Evolutionary conservation across 2,797 vertebrate species (phyloP).

Genomic region (Toxotes lorentzi): DNA sequence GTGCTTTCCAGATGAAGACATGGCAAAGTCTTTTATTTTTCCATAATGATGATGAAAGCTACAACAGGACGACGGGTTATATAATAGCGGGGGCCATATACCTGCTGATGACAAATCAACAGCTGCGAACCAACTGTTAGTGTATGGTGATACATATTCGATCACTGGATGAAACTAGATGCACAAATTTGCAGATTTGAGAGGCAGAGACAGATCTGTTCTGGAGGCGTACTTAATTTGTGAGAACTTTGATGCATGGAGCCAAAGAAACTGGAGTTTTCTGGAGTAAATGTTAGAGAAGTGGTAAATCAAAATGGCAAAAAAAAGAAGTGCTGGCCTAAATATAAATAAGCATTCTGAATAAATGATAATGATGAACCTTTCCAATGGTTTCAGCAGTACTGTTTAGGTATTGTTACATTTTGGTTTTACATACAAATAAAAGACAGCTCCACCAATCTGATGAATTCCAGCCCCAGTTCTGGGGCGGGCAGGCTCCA

Average conservation of each 20-base stretch:
- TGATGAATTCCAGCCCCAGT: too few relatives aligned
- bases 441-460: neutral
- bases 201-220: neutral
- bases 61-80: neutral
- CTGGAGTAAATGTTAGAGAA: neutral
- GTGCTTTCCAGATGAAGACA: conserved; percentile 20
- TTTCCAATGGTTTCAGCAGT: conserved; percentile 2
- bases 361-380: neutral
- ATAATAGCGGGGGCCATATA: conserved; percentile 5
- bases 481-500: neutral
- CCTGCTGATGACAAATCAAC: conserved; percentile 13
- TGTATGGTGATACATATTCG: conserved; percentile 1
- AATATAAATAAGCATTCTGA: neutral
- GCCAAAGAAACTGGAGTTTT: neutral
- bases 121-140: conserved; percentile 19
- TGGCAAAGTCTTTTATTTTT: conserved; percentile 15
- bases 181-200: conserved; percentile 3
- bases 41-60: conserved; percentile 7
- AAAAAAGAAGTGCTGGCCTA: neutral
- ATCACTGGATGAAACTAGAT: neutral
- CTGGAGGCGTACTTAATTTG: neutral
- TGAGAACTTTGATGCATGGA: neutral
- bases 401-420: neutral
- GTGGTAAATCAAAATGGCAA: neutral
- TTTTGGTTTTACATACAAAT: neutral